Base-by-base conservation (phyloP, 1,140 invertebrate genomes). In the Hylaeus anthracinus region DNA sequence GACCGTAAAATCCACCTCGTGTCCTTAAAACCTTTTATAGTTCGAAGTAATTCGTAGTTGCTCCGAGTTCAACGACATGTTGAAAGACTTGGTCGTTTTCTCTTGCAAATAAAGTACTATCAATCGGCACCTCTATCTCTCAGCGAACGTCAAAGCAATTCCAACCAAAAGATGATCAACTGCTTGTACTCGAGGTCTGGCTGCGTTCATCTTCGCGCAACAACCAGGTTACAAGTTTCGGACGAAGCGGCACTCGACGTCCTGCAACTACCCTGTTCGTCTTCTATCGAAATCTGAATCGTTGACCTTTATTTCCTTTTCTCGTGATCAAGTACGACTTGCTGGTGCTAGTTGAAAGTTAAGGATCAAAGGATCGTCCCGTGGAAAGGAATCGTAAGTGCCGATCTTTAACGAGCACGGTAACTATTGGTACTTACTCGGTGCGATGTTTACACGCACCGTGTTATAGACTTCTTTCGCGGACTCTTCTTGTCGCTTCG, bases 351-450 rank as follows among this genome's bases (percentile, higher is more conserved):
- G 26, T 26, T 26, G 26, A 26, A 26, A 26, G 26, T 26, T 8
- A 8, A 48, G 48, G 9, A 37, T 45, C 37, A 12, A 1, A 26
- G 64, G 79, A 58, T 72, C 66, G 72, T 58, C 55, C 65, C n/a
- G 37, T 45, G 60, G 55, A 74, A 26, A 63, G 58, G 72, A 72
- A 84, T 43, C 84, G 76, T 83, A 58, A 71, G 60, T 37, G 14
- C 41, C 72, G 81, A 86, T 84, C 82, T 82, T 87, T 87, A 87
- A 87, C 86, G 85, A 87, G 82, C 85, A 60, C 48, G 61, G 26
- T 84, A 84, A 86, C 85, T 84, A 84, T 84, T 72, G 81, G 86
- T 86, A 84, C 84, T 86, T 86, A 86, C 75, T 39, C 63, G 63
- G 63, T 48, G 67, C 60, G 60, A 9, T 87, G 84, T 87, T 81